Evolutionary conservation across 2,113 vertebrate species (phyloP).

Genomic region (Scomber colias): DNA sequence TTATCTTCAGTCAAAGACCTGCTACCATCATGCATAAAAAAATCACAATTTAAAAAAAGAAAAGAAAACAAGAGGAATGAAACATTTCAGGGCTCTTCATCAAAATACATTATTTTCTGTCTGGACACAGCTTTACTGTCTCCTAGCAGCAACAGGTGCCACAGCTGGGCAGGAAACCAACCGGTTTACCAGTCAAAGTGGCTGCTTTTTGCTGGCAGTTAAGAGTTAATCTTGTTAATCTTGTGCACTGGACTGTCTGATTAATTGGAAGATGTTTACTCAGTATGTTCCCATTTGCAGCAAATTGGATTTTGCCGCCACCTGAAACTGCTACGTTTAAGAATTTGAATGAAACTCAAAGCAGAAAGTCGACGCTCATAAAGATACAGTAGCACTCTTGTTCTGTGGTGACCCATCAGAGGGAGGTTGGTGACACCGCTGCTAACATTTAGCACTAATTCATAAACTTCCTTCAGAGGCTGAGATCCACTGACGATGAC

Average conservation of each 20-base stretch:
- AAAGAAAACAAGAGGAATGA: no score
- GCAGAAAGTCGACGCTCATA: not conserved
- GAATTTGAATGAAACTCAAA: not conserved
- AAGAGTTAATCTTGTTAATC: not conserved
- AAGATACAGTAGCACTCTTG: constrained; percentile 10
- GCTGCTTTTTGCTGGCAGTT: constrained; percentile 10
- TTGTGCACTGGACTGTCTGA: not conserved
- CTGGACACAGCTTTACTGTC: not conserved
- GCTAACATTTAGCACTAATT: constrained; percentile 23
- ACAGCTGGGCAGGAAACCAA: not conserved
- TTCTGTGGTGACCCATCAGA: not conserved
- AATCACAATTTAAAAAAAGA: no score
- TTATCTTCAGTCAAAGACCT: not conserved
- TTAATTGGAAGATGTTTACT: not conserved
- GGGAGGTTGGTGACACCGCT: not conserved
- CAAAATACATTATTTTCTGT: not conserved
- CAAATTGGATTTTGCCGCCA: not conserved
- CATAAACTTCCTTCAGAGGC: not conserved
- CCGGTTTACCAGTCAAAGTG: not conserved
- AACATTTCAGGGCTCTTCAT: no score
- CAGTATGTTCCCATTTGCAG: not conserved
- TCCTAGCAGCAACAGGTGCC: not conserved
- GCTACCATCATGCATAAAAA: no score
- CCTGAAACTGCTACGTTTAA: not conserved
- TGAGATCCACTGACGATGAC: not conserved